phyloP scores from a whole-genome alignment of 2,113 vertebrate genomes.

The Mohoua ochrocephala region DNA sequence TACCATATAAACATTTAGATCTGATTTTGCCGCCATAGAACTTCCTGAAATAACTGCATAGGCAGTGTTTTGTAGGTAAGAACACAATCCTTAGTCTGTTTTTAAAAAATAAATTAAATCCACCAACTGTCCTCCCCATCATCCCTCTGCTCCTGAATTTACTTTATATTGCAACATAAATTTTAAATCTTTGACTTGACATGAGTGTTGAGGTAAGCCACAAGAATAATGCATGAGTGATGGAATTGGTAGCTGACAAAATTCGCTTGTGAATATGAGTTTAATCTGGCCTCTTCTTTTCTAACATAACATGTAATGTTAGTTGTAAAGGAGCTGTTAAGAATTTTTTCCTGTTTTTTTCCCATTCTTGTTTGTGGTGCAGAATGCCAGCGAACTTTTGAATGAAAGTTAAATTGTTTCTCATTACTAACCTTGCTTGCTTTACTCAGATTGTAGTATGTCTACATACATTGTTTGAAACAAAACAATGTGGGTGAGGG shows the following conservation, averaged over 20 bases:
- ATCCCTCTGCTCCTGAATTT: not conserved
- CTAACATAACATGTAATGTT: not conserved
- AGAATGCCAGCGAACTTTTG: not conserved
- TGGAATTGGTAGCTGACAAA: not conserved
- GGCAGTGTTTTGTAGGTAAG: not conserved
- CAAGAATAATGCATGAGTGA: not conserved
- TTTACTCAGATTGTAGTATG: not conserved
- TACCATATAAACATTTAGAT: not conserved
- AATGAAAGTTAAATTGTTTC: not conserved
- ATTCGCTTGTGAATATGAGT: not conserved
- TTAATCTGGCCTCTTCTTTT: not conserved
- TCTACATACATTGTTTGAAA: not conserved
- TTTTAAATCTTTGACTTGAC: not conserved
- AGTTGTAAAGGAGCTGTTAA: not conserved
- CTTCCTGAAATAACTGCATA: not conserved
- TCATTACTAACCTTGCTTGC: not conserved
- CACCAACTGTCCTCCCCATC: fast-evolving
- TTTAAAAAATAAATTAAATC: not conserved
- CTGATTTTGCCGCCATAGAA: not conserved
- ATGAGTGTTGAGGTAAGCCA: not conserved
- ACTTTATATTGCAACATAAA: not conserved
- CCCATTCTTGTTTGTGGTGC: not conserved
- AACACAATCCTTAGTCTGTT: not conserved
- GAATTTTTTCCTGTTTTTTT: not conserved
- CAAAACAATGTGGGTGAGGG: fast-evolving